These are phyloP conservation scores for Acanthis flammea DNA, from an alignment of 2,797 vertebrate species.

Conservation along the genomic window DNA sequence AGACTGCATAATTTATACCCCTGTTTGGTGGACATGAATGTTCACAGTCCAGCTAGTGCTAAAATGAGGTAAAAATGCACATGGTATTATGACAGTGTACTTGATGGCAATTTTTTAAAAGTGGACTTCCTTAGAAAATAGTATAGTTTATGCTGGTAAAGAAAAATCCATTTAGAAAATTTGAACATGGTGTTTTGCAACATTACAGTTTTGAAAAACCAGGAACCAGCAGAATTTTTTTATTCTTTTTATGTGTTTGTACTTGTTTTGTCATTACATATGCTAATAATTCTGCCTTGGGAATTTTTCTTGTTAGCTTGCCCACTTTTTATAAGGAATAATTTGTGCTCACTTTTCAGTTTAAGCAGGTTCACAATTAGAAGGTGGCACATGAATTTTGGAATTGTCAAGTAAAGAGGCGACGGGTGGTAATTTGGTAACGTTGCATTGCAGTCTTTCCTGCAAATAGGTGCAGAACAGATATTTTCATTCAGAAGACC, in stretches of 20 bases:
- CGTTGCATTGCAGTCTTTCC: not conserved
- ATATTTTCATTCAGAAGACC: rapidly evolving
- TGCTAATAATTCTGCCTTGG: not conserved
- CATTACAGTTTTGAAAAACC: not conserved
- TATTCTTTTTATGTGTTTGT: not conserved
- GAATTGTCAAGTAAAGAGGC: not conserved
- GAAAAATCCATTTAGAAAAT: not conserved
- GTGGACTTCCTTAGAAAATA: not conserved
- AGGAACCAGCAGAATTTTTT: rapidly evolving
- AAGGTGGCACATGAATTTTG: not conserved
- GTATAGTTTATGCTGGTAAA: not conserved
- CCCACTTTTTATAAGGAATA: not conserved
- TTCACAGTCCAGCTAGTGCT: not conserved
- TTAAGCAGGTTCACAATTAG: not conserved
- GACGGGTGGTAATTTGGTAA: not conserved
- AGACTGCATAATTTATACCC: not conserved
- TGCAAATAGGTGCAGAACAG: not conserved
- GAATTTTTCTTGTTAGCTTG: not conserved
- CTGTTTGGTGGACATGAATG: not conserved
- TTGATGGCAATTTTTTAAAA: not conserved
- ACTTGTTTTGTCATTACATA: not conserved
- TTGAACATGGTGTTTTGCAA: not conserved
- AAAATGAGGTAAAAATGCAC: not conserved
- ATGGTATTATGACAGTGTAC: not conserved
- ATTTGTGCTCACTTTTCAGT: not conserved